These are phyloP conservation scores for Geopemphigus sp. DNA, from an alignment of 1,140 invertebrate species.

Conservation along the genomic window DNA sequence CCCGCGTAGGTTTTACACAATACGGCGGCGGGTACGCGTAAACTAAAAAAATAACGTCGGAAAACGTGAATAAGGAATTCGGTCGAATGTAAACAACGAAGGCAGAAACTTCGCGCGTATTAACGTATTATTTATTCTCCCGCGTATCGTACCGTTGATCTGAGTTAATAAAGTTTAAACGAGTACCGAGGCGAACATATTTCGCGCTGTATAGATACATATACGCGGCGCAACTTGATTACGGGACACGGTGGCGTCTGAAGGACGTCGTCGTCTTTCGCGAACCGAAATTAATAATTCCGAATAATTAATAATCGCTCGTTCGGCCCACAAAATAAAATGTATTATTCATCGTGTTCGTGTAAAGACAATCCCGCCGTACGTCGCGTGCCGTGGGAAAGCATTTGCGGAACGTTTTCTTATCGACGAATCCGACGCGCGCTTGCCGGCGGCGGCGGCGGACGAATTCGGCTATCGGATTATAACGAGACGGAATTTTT, in stretches of 20 bases:
- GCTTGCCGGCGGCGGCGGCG: too few relatives aligned
- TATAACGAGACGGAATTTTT: too few relatives aligned
- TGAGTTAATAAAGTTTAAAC: constrained; percentile 1
- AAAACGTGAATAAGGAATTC: not conserved
- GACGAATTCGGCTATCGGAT: too few relatives aligned
- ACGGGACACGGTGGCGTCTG: not conserved
- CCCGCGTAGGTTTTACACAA: too few relatives aligned
- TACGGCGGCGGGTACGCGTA: too few relatives aligned
- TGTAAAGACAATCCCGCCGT: too few relatives aligned
- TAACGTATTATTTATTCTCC: not conserved
- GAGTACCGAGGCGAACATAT: not conserved
- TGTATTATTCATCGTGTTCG: constrained; percentile 9
- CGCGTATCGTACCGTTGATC: not conserved
- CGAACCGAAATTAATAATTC: not conserved
- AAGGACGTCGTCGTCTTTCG: not conserved
- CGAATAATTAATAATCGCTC: constrained; percentile 10
- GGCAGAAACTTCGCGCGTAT: not conserved
- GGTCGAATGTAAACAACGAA: not conserved
- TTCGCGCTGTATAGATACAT: not conserved
- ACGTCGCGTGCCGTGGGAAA: not conserved
- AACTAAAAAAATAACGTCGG: too few relatives aligned
- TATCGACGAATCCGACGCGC: too few relatives aligned
- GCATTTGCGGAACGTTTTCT: too few relatives aligned
- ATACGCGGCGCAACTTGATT: not conserved
- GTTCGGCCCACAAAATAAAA: not conserved